A percentile compares a stretch with the other conserved stretches of the same genome.
Conservation (phyloP, 2,113 vertebrate species). For the Melanocharis versteri region DNA sequence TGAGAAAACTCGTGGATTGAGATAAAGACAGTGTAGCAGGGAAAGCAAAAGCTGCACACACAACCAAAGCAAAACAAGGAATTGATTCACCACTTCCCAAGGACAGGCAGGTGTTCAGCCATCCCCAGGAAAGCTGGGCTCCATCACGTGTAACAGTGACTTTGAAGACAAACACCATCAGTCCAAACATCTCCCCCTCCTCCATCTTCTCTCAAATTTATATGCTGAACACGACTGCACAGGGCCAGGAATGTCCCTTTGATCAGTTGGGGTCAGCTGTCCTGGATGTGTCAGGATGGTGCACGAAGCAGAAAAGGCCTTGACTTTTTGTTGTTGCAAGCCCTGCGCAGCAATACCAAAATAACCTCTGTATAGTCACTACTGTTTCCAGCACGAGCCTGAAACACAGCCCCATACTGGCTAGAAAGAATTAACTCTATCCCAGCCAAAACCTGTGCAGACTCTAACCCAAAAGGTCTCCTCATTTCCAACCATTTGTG, state of each 20-base stretch:
- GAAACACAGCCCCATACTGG: not conserved
- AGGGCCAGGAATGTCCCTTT: not conserved
- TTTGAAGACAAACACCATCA: not conserved
- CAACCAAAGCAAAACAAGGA: not conserved
- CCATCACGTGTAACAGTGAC: not conserved
- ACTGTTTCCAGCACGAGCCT: not conserved
- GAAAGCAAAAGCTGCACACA: not conserved
- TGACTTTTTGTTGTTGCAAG: not conserved
- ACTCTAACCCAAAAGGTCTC: not conserved
- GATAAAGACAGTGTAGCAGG: no score
- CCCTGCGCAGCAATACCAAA: not conserved
- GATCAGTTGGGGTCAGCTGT: not conserved
- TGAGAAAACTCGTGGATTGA: not conserved
- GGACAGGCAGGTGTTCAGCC: not conserved
- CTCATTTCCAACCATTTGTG: not conserved
- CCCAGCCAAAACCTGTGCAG: not conserved
- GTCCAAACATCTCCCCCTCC: accelerated
- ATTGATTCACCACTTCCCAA: not conserved
- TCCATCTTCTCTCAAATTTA: not conserved
- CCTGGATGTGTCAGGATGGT: not conserved
- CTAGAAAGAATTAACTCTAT: not conserved
- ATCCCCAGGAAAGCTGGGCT: not conserved
- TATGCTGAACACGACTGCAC: not conserved
- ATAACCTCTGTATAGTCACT: not conserved
- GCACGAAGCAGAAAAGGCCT: not conserved